Conservation (phyloP, 92 coral and sea anemone species). For the Zoanthus gigantus region DNA sequence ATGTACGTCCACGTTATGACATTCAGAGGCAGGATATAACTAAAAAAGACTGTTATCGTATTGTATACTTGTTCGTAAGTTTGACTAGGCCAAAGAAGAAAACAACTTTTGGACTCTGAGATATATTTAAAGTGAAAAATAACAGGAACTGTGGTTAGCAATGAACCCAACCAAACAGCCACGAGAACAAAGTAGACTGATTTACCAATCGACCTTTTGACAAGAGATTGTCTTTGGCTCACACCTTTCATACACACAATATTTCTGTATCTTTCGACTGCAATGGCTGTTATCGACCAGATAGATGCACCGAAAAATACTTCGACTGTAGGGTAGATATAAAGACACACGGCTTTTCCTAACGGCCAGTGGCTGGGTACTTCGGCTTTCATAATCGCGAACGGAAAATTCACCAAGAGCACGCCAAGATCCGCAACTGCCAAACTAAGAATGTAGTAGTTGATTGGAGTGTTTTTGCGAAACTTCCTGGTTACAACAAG, state of each 20-base stretch:
- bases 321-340: conserved; percentile 26
- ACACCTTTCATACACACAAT: conserved; percentile 30
- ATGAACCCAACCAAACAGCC: conserved; percentile 34
- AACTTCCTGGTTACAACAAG: conserved; percentile 35
- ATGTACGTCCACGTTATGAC: conserved; percentile 42
- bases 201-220: background rate
- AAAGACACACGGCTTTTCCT: conserved; percentile 31
- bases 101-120: background rate
- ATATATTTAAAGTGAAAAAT: conserved; percentile 7
- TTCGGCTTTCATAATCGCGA: conserved; percentile 15
- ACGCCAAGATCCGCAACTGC: conserved; percentile 46
- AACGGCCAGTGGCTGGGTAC: conserved; percentile 31
- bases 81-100: background rate
- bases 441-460: conserved; percentile 28
- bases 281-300: conserved; percentile 50
- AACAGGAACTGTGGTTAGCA: conserved; percentile 15
- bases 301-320: conserved; percentile 39
- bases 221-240: background rate
- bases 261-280: conserved; percentile 42
- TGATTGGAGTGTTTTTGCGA: conserved; percentile 9
- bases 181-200: background rate
- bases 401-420: conserved; percentile 28
- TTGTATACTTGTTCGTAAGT: conserved; percentile 9
- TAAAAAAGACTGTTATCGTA: conserved; percentile 8
- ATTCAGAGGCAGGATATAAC: conserved; percentile 43